These are phyloP conservation scores for Drosophila sucinea DNA, from an alignment of 1,140 invertebrate genomes.

Conservation along the genomic window DNA sequence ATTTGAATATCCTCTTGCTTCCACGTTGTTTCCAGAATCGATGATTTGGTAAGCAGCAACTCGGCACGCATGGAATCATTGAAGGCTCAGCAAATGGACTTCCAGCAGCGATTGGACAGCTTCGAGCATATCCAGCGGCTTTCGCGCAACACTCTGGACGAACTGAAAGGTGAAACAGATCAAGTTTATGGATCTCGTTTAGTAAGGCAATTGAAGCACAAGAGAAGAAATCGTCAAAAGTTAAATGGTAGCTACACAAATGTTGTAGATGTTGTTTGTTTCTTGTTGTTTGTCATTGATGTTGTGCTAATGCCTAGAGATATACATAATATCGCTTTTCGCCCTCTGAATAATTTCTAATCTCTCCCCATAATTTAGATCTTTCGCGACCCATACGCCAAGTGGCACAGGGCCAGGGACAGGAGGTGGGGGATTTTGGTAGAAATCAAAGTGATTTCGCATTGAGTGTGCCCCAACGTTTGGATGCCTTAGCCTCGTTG, in stretches of 20 bases:
- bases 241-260: constrained; percentile 47
- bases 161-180: constrained; percentile 78
- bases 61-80: constrained; percentile 68
- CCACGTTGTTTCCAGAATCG: constrained; percentile 45
- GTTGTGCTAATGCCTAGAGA: constrained; percentile 22
- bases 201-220: constrained; percentile 51
- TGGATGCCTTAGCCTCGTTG: constrained; percentile 63
- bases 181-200: constrained; percentile 35
- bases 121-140: constrained; percentile 70
- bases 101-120: constrained; percentile 62
- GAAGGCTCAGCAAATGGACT: constrained; percentile 66
- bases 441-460: not conserved
- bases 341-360: not conserved
- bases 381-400: constrained; percentile 38
- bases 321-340: not conserved
- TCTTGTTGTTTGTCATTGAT: constrained; percentile 10
- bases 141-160: constrained; percentile 59
- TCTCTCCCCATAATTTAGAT: constrained; percentile 19
- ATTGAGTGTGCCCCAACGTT: constrained; percentile 30
- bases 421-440: not conserved
- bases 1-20: not conserved
- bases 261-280: constrained; percentile 29
- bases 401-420: constrained; percentile 4
- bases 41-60: constrained; percentile 53
- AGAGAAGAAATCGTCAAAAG: constrained; percentile 50